Conservation (phyloP, 2,888 invertebrate genomes). For the Eristalis intricaria region DNA sequence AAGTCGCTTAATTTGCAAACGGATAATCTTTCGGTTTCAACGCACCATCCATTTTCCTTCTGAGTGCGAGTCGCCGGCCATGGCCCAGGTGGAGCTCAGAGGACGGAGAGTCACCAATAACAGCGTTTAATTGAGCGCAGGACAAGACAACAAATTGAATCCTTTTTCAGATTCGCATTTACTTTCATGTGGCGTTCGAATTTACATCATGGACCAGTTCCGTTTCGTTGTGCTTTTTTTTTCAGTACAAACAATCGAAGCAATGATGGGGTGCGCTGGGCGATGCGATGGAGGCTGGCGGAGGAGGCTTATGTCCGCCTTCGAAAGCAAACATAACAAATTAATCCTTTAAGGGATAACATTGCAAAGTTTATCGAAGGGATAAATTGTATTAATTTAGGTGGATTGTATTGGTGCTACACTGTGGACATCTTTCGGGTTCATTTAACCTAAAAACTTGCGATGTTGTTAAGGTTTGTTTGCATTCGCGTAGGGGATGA, state of each 20-base stretch:
- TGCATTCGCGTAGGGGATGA: constrained; percentile 55
- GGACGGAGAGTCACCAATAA: constrained; percentile 40
- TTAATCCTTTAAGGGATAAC: constrained; percentile 69
- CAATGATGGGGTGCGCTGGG: not conserved
- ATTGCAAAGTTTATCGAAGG: constrained; percentile 59
- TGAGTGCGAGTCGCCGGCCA: constrained; percentile 36
- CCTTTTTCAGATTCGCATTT: constrained; percentile 63
- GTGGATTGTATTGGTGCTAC: constrained; percentile 39
- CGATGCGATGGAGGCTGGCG: not conserved
- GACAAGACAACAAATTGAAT: constrained; percentile 70
- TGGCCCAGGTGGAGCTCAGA: not conserved
- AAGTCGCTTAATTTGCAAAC: constrained; percentile 69
- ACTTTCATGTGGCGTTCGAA: constrained; percentile 68
- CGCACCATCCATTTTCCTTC: constrained; percentile 55
- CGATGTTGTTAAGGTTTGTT: constrained; percentile 57
- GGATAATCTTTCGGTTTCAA: constrained; percentile 61
- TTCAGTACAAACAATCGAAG: constrained; percentile 11
- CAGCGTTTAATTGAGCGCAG: constrained; percentile 68
- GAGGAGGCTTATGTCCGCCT: not conserved
- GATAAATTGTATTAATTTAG: constrained; percentile 66
- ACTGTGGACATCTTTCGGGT: constrained; percentile 59
- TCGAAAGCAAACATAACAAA: constrained; percentile 61
- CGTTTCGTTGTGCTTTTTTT: constrained; percentile 23
- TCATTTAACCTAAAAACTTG: constrained; percentile 60
- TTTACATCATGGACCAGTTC: constrained; percentile 65